A percentile compares a stretch with the other conserved stretches of the same genome.
phyloP scores from a whole-genome alignment of 2,888 invertebrate species.

The Agonum fuliginosum region DNA sequence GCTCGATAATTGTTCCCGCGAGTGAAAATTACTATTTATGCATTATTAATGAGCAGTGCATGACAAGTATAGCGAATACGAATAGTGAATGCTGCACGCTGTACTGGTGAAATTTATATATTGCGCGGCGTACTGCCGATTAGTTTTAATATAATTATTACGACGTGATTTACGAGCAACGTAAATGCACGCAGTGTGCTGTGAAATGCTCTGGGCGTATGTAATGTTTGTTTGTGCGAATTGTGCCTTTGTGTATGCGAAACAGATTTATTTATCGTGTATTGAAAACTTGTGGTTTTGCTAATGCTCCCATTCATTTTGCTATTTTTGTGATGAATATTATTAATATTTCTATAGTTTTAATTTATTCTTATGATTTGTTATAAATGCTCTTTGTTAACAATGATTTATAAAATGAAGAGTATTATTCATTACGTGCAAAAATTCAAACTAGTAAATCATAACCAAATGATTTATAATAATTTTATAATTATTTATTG shows the following conservation, averaged over 20 bases:
- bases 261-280: conserved; percentile 28
- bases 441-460: too few relatives aligned
- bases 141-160: conserved; percentile 59
- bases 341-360: conserved; percentile 25
- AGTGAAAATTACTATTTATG: conserved; percentile 60
- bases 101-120: conserved; percentile 33
- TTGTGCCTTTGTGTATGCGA: conserved; percentile 10
- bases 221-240: neutral
- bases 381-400: too few relatives aligned
- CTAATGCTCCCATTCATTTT: neutral
- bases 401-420: too few relatives aligned
- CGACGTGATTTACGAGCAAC: conserved; percentile 47
- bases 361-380: conserved; percentile 10
- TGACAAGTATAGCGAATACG: conserved; percentile 49
- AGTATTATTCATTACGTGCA: too few relatives aligned
- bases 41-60: conserved; percentile 56
- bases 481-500: too few relatives aligned
- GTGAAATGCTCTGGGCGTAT: conserved; percentile 37
- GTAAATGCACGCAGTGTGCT: conserved; percentile 46
- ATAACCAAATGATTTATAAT: too few relatives aligned
- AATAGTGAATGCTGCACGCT: too few relatives aligned
- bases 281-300: conserved; percentile 22
- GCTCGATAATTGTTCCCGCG: conserved; percentile 56
- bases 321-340: conserved; percentile 6
- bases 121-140: conserved; percentile 39